Base-by-base conservation (phyloP, 2,113 vertebrate genomes). In the Centrocercus urophasianus region DNA sequence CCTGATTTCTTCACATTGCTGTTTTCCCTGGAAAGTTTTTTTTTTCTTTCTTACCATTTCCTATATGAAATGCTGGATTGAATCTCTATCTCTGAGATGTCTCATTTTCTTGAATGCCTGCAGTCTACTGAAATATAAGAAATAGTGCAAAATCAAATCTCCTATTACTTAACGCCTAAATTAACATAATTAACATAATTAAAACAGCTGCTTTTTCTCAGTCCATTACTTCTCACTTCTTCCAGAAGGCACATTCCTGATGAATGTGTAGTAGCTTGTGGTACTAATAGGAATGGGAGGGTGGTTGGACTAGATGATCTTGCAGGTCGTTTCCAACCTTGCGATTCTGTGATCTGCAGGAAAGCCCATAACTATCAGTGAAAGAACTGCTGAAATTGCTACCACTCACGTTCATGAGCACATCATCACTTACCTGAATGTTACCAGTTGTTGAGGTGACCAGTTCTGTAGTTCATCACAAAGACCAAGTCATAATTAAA, bases 301-400 rank as follows among this genome's bases (percentile, higher is more conserved):
- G 38, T 38, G 38, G 38, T 38, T 38, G 38, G 38, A 38, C 38
- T 38, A 38, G 38, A 38, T 38, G 38, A 38, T 38, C 38, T 38
- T 10, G 38, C 38, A 38, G 38, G 38, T 38, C 10, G 38, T 38
- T 38, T 38, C 38, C 38, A 38, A 38, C 38, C 38, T 38, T 38
- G 38, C 4, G 38, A 38, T 38, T 38, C 38, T 38, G 38, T 38
- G 38, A 94, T 57, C 67, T 61, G 30, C 2, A 16, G 80, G 65
- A 42, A 27, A 63, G 85, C 65, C 88, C 94, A 90, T 94, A 73
- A 83, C 69, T 87, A 54, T 61, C 63, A 90, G n/a, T 76, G 91
- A 92, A 91, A 78, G 69, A 59, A 79, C 88, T 89, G 93, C 32
- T 94, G 93, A 95, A 91, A 95, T 67, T 90, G 40, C 77, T 84